phyloP scores from a whole-genome alignment of 2,113 vertebrate species.

The Corythornis vintsioides region DNA sequence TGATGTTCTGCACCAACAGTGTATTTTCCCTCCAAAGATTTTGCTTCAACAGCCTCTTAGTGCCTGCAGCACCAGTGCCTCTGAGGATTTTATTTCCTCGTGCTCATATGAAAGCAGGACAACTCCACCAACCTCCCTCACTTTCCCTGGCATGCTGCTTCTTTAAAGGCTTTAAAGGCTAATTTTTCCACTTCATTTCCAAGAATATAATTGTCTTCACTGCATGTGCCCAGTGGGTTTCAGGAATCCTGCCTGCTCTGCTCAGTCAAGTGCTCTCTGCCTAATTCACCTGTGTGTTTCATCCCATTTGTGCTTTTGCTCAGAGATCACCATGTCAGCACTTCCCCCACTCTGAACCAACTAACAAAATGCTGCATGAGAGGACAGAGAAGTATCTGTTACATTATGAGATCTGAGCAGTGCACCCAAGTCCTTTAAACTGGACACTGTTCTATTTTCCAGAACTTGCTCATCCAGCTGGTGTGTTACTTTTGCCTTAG shows the following conservation, averaged over 20 bases:
- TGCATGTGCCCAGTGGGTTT: neutral
- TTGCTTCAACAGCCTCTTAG: neutral
- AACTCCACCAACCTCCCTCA: neutral
- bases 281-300: neutral
- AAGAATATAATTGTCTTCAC: neutral
- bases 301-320: neutral
- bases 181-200: slow-evolving; percentile 1
- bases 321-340: neutral
- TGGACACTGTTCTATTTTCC: neutral
- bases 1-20: neutral
- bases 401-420: neutral
- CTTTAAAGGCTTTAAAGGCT: slow-evolving; percentile 1
- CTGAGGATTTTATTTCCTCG: neutral
- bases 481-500: neutral
- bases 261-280: neutral
- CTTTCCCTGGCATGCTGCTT: neutral
- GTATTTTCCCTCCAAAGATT: neutral
- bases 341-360: neutral
- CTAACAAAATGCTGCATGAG: neutral
- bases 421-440: neutral
- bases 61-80: neutral
- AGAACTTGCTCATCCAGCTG: neutral
- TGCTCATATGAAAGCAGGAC: neutral
- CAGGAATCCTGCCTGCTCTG: neutral
- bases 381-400: neutral